Evolutionary conservation across 2,797 vertebrate genomes (phyloP), one percentile per base, ranked within the genome.

Genomic region (Lateolabrax maculatus): DNA sequence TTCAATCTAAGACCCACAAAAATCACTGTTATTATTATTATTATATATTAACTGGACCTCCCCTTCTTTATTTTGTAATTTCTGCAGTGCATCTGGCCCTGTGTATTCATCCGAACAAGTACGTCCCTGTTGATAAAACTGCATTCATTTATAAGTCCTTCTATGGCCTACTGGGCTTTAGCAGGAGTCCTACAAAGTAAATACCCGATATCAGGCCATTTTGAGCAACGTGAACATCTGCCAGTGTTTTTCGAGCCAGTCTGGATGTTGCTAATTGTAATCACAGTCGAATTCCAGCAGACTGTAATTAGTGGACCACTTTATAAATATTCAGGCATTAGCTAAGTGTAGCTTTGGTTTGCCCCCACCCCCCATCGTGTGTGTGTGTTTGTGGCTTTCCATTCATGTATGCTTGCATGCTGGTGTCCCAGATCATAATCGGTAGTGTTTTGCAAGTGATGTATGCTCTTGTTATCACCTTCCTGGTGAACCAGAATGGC

Each of bases 211-310:
- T 65, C 76, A 43, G 70, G 61, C 75, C 74, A 19, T 77, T 76
- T 43, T 2, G 27, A 72, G 86, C 81, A 46, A 78, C 80, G 65
- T 61, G 70, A 86, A 91, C 93, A 93, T 93, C 92, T 92, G 90
- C 89, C 92, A 91, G 86, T 86, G 87, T 88, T 92, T 91, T 88
- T 69, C 63, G 48, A 70, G 64, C 81, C 78, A 31, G 82, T 87
- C 86, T 89, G 90, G 90, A 90, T 79, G 37, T 78, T 83, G 86
- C 85, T 91, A 91, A 88, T 93, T 93, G 91, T 92, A 92, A 94
- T 93, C 91, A 89, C 89, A 82, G 84, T 81, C 78, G 12, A 89
- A 91, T 92, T 92, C 87, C 83, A 72, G 57, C 87, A 85, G 86
- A 78, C 86, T 90, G 88, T 87, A 89, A 93, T 93, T 92, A 92